Evolutionary conservation across 2,888 invertebrate genomes (phyloP).

Genomic region (Torymus texanus): DNA sequence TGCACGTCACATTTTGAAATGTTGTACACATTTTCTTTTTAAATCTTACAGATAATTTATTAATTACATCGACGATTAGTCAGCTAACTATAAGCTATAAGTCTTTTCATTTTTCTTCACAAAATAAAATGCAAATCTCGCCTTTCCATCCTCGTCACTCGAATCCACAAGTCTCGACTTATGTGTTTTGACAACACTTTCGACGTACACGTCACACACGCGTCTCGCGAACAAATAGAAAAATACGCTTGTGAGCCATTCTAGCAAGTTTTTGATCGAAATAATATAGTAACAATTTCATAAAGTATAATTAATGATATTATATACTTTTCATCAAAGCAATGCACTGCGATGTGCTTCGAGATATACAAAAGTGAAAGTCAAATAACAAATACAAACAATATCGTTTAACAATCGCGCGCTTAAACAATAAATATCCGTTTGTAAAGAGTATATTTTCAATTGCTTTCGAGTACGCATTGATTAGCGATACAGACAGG

Average conservation of each 20-base stretch:
- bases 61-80: constrained; percentile 54
- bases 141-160: constrained; percentile 8
- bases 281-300: constrained; percentile 5
- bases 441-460: constrained; percentile 21
- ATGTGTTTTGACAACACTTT: constrained; percentile 1
- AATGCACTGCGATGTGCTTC: constrained; percentile 23
- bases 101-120: constrained; percentile 50
- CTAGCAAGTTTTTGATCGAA: constrained; percentile 20
- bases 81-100: constrained; percentile 52
- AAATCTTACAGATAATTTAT: constrained; percentile 48
- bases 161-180: constrained; percentile 29
- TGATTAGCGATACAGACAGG: constrained; percentile 47
- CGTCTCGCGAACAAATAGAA: constrained; percentile 50
- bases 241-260: constrained; percentile 48
- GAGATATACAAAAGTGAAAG: constrained; percentile 35
- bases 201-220: constrained; percentile 12
- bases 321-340: constrained; percentile 13
- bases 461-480: constrained; percentile 37
- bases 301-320: constrained; percentile 2
- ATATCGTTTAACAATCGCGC: constrained; percentile 5
- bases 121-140: constrained; percentile 52
- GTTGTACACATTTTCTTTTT: constrained; percentile 33
- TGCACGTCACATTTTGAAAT: constrained; percentile 38
- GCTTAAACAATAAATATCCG: constrained; percentile 10
- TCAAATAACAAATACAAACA: constrained; percentile 32